Percentiles rank a stretch among this genome's conserved stretches.
Evolutionary conservation across 2,113 vertebrate species (phyloP).

Genomic region (Anolis sagrei): DNA sequence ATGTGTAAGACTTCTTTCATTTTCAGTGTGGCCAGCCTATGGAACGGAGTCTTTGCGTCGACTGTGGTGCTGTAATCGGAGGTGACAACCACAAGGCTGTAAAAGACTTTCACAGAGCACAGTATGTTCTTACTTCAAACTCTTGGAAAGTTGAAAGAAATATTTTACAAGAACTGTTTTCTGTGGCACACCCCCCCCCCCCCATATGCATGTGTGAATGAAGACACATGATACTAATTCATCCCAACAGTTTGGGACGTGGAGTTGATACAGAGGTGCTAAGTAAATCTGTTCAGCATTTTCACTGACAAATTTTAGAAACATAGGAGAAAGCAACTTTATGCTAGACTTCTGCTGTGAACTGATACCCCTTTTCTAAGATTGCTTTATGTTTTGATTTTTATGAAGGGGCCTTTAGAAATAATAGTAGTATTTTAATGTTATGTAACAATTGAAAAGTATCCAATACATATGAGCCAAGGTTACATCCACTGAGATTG

Average conservation of each 20-base stretch:
- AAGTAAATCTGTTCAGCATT: neutral
- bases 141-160: neutral
- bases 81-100: conserved; percentile 59
- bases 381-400: neutral
- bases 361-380: neutral
- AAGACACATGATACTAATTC: neutral
- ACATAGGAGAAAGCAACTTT: neutral
- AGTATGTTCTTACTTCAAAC: conserved; percentile 38
- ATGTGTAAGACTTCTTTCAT: neutral
- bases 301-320: neutral
- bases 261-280: neutral
- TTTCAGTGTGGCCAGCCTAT: conserved; percentile 87
- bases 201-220: neutral
- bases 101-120: neutral
- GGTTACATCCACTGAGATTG: too few relatives aligned
- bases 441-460: neutral
- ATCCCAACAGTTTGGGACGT: neutral
- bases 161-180: neutral
- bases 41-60: conserved; percentile 74
- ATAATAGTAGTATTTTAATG: neutral
- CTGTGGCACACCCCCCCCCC: too few relatives aligned
- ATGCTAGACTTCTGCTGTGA: neutral
- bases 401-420: neutral
- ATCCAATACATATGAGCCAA: too few relatives aligned
- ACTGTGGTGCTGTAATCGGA: conserved; percentile 79